phyloP scores from a whole-genome alignment of 2,888 invertebrate species.

The Allolobophora icterica region DNA sequence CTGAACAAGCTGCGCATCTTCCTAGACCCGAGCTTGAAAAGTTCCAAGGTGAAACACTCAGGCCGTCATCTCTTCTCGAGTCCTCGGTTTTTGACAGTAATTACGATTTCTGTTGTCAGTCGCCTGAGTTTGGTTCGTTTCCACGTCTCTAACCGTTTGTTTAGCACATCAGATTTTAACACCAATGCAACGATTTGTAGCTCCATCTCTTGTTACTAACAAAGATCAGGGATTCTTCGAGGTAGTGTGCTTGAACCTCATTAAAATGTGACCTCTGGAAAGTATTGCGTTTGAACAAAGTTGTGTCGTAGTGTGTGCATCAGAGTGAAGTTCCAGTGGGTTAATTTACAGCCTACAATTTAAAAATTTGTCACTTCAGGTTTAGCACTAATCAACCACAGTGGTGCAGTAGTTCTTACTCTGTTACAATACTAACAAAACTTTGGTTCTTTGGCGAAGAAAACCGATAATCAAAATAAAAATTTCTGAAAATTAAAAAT shows the following conservation, averaged over 20 bases:
- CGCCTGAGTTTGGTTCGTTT: constrained; percentile 5
- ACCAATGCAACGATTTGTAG: neutral
- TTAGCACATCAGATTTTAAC: neutral
- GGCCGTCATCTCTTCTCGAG: neutral
- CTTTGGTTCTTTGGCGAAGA: neutral
- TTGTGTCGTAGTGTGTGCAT: too few species aligned
- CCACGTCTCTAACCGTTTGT: neutral
- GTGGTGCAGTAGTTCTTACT: neutral
- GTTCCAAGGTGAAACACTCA: constrained; percentile 78
- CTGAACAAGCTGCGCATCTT: constrained; percentile 92
- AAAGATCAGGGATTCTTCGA: neutral
- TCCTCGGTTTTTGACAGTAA: constrained; percentile 23
- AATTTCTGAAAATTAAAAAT: neutral
- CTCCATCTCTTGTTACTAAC: neutral
- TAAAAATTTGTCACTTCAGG: neutral
- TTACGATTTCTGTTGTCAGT: constrained; percentile 3
- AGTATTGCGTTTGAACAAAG: neutral
- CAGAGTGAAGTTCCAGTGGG: neutral
- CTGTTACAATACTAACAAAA: neutral
- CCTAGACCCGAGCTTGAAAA: constrained; percentile 92
- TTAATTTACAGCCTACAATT: too few species aligned
- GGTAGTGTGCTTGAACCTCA: neutral
- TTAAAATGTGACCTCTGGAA: neutral
- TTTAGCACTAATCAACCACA: constrained; percentile 7
- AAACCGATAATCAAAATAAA: neutral